Evolutionary conservation across 1,140 invertebrate genomes (phyloP), one percentile per base, ranked within the genome.

Genomic region (Helicorthomorpha holstii): DNA sequence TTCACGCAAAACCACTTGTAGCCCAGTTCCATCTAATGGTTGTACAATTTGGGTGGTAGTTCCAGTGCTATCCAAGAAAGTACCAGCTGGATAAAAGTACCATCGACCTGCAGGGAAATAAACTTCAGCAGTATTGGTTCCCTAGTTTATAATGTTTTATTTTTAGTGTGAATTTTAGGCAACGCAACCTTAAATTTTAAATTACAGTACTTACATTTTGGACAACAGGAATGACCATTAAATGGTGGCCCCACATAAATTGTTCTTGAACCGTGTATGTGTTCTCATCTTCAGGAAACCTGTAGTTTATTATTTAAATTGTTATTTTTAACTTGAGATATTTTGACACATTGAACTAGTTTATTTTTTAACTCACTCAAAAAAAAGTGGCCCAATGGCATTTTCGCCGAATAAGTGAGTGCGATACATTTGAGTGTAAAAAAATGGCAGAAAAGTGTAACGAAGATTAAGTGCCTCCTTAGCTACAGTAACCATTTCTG

Each of bases 371-470:
- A 10, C 4, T 74, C 65, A 86, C 81, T 84, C 80, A 60, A 84
- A 81, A 68, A 89, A 87, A 44, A 91, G 61, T 14, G 87, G 84
- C 27, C 82, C 68, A 1, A 77, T 76, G 0, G 89, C 84, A 19
- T 83, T 81, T 24, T 78, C 72, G 0, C 83, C 85, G 58, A 68
- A 69, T 1, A 67, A 61, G 65, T 86, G 78, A 1, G 82, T 80
- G 16, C 72, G 64, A 66, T 76, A 84, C 61, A 90, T 84, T 41
- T 85, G 66, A 0, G 83, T 83, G 65, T 90, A 90, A 23, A 90
- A 75, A 65, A 85, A 85, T 0, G 87, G 85, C 21, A 92, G 65
- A 2, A 91, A 66, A 1, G 69, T 68, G 62, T 92, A 92, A 42
- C 87, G 73, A 27, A 76, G 69, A 2, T 60, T 61, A 3, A 89